Conservation (phyloP, 1,140 invertebrate species). For the Trachymyrmex septentrionalis region DNA sequence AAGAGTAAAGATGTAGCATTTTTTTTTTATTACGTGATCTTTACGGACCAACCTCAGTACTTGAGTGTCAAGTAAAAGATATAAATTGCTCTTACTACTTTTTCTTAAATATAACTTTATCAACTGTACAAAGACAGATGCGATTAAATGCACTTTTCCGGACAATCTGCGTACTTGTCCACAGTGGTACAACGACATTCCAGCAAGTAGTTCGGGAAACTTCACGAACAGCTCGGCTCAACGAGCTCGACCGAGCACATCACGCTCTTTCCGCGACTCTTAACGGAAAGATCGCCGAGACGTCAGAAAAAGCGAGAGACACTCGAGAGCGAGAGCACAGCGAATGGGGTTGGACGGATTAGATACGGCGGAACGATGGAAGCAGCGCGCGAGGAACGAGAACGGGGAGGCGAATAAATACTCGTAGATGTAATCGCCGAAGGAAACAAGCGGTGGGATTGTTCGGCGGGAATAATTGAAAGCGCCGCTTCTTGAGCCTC, state of each 20-base stretch:
- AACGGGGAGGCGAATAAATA: constrained; percentile 84
- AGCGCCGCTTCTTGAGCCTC: constrained; percentile 85
- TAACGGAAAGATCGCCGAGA: constrained; percentile 31
- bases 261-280: constrained; percentile 29
- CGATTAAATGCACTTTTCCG: not conserved
- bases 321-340: not conserved
- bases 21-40: too few species aligned
- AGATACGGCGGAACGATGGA: constrained; percentile 66
- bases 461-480: constrained; percentile 87
- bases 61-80: not conserved
- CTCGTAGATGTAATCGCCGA: constrained; percentile 86
- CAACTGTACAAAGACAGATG: too few species aligned
- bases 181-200: not conserved
- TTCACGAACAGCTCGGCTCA: not conserved
- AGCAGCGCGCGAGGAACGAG: constrained; percentile 64
- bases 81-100: not conserved
- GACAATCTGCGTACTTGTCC: not conserved
- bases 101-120: not conserved
- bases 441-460: constrained; percentile 87
- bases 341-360: constrained; percentile 59
- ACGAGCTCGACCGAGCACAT: constrained; percentile 3
- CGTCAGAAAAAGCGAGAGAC: constrained; percentile 15
- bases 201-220: constrained; percentile 7
- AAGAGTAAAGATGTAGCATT: too few species aligned
- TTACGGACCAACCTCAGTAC: too few species aligned